phyloP scores from a whole-genome alignment of 2,113 vertebrate species.

The Myanophis thanlyinensis region DNA sequence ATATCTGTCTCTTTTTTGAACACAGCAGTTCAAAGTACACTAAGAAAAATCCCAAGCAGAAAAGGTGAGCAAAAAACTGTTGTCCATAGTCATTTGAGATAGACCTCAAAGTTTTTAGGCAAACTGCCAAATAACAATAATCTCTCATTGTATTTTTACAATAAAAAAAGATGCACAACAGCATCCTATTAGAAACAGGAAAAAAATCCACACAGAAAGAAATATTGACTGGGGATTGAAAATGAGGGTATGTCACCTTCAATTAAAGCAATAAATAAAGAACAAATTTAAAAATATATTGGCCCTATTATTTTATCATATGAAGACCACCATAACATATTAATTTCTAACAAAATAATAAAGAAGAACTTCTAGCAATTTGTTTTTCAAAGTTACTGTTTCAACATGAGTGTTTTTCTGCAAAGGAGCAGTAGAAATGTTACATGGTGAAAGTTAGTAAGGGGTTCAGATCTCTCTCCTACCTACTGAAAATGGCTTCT shows the following conservation, averaged over 20 bases:
- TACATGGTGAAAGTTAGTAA: not conserved
- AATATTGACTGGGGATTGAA: not conserved
- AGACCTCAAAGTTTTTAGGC: not conserved
- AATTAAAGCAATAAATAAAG: not conserved
- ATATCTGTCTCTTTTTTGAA: not conserved
- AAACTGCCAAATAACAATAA: not conserved
- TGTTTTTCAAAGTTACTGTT: not conserved
- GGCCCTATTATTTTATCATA: not conserved
- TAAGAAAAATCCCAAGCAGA: not conserved
- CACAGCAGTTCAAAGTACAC: not conserved
- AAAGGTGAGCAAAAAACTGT: not conserved
- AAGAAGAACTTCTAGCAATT: not conserved
- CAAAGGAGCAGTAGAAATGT: not conserved
- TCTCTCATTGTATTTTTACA: not conserved
- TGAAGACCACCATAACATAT: not conserved
- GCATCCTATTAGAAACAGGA: not conserved
- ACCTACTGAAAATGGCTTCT: not conserved
- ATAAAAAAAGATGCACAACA: not conserved
- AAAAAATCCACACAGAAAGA: not conserved
- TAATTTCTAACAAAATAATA: not conserved
- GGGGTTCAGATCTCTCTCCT: too few relatives aligned
- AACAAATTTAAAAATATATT: not conserved
- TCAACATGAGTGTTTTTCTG: not conserved
- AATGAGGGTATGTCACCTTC: not conserved
- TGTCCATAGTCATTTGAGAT: not conserved